Evolutionary conservation across 2,113 vertebrate species (phyloP).

Genomic region (Platanista minor): DNA sequence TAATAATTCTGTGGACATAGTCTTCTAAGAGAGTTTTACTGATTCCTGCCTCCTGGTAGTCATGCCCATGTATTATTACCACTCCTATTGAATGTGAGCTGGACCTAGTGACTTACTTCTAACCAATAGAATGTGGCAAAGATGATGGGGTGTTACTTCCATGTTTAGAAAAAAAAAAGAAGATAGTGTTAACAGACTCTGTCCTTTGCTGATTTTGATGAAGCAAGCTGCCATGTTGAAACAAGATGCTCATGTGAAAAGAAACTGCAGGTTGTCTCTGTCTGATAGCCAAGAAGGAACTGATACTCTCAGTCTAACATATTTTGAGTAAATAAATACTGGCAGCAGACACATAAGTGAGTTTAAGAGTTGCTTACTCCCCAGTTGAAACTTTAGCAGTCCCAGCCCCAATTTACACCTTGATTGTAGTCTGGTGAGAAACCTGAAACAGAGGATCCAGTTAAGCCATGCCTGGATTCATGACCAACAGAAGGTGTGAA

Average conservation of each 20-base stretch:
- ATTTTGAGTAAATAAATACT: background rate
- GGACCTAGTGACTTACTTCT: background rate
- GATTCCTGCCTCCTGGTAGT: background rate
- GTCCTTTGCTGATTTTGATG: background rate
- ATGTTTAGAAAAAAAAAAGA: background rate
- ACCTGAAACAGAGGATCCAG: background rate
- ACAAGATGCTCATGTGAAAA: background rate
- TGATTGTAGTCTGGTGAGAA: background rate
- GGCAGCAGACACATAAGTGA: background rate
- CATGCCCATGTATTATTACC: fast-evolving
- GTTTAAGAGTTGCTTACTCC: background rate
- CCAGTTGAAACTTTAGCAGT: fast-evolving
- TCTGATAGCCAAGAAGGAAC: background rate
- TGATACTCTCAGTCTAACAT: background rate
- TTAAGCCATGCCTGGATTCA: background rate
- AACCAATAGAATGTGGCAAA: background rate
- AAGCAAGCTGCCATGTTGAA: background rate
- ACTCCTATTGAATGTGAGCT: background rate
- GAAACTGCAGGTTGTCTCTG: background rate
- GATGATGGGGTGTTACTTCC: background rate
- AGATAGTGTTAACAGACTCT: background rate
- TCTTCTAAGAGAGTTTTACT: background rate
- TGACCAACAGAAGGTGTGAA: background rate
- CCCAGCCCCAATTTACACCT: fast-evolving
- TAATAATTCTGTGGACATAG: background rate